phyloP scores from a whole-genome alignment of 2,888 invertebrate genomes.

The Adelognathus sp. region DNA sequence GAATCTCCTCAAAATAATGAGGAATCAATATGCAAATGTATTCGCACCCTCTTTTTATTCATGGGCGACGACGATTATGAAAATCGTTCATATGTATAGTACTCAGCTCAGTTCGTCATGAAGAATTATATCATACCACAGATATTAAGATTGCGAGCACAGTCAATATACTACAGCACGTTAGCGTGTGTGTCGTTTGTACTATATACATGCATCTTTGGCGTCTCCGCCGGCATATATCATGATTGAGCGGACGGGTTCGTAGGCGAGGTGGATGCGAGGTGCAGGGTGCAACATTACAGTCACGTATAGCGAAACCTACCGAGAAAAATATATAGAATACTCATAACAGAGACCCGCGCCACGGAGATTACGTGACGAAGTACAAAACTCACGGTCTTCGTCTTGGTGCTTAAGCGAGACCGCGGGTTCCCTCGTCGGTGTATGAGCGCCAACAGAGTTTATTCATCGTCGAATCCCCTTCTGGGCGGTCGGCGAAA shows the following conservation, averaged over 20 bases:
- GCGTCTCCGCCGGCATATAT: slow-evolving; percentile 3
- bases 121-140: background rate
- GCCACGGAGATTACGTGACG: slow-evolving; percentile 30
- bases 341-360: background rate
- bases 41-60: background rate
- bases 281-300: background rate
- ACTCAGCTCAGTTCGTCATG: background rate
- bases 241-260: slow-evolving; percentile 2
- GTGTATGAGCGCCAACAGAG: slow-evolving; percentile 10
- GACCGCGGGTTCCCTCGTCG: slow-evolving; percentile 54
- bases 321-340: background rate
- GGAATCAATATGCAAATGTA: background rate
- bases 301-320: background rate
- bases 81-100: background rate
- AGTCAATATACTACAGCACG: background rate
- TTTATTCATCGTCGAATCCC: slow-evolving; percentile 41
- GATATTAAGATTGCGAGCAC: background rate
- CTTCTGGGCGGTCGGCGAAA: slow-evolving; percentile 45
- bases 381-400: slow-evolving; percentile 25
- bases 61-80: background rate
- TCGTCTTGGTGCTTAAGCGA: background rate
- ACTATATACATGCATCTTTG: background rate
- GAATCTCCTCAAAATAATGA: too few relatives aligned
- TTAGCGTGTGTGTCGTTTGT: background rate
- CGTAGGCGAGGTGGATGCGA: slow-evolving; percentile 13